Percentiles rank a stretch among this genome's conserved stretches.
Evolutionary conservation across 92 coral and sea anemone species (phyloP).

Genomic region (Blastomussa wellsi): DNA sequence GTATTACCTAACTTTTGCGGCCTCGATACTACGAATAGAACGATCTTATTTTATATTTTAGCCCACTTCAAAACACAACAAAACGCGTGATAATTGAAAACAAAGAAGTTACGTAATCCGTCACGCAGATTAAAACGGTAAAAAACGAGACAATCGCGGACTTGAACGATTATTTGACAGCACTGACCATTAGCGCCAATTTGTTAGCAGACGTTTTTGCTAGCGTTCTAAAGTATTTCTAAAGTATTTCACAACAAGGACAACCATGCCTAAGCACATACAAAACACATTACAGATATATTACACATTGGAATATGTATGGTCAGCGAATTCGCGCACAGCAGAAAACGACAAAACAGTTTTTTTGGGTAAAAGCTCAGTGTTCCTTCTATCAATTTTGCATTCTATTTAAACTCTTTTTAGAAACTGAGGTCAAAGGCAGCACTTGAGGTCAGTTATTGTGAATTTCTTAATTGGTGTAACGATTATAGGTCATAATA

Average conservation of each 20-base stretch:
- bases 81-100: not conserved
- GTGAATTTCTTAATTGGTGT: not conserved
- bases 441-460: not conserved
- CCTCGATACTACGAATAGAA: not conserved
- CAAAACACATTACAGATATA: not conserved
- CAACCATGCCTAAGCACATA: not conserved
- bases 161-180: not conserved
- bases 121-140: not conserved
- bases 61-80: not conserved
- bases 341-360: not conserved
- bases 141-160: not conserved
- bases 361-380: not conserved
- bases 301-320: not conserved
- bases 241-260: not conserved
- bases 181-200: not conserved
- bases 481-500: not conserved
- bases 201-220: not conserved
- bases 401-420: not conserved
- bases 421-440: not conserved
- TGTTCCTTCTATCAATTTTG: not conserved
- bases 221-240: not conserved
- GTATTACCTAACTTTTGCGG: not conserved
- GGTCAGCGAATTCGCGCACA: not conserved
- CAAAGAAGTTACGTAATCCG: not conserved
- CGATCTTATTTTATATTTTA: not conserved